A percentile compares a stretch with the other conserved stretches of the same genome.
phyloP scores from a whole-genome alignment of 2,888 invertebrate species.

The Bombylius major region DNA sequence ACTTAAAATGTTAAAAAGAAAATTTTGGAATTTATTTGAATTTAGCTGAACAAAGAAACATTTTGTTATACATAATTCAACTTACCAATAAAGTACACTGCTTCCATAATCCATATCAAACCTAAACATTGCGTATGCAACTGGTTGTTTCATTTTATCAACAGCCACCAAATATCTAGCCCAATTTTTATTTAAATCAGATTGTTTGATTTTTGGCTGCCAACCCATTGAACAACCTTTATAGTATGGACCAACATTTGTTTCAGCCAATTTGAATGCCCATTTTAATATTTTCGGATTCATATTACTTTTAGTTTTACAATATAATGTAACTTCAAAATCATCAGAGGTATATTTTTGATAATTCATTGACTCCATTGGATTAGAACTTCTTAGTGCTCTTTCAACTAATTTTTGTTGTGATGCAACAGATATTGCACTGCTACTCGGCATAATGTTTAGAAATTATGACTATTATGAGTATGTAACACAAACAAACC shows the following conservation, averaged over 20 bases:
- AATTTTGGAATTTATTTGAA: not conserved
- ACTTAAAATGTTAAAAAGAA: slow-evolving; percentile 36
- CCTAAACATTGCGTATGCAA: slow-evolving; percentile 63
- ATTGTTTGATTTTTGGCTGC: slow-evolving; percentile 48
- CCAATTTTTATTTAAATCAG: slow-evolving; percentile 49
- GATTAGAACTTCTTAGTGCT: slow-evolving; percentile 29
- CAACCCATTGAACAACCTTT: slow-evolving; percentile 43
- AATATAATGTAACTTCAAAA: slow-evolving; percentile 20
- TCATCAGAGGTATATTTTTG: slow-evolving; percentile 18
- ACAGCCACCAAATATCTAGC: slow-evolving; percentile 51
- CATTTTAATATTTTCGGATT: slow-evolving; percentile 30
- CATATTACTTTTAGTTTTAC: slow-evolving; percentile 28
- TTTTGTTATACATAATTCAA: not conserved
- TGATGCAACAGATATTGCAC: not conserved
- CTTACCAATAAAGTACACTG: slow-evolving; percentile 59
- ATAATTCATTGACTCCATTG: slow-evolving; percentile 25
- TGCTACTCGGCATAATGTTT: not conserved
- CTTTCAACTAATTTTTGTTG: slow-evolving; percentile 31
- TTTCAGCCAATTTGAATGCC: slow-evolving; percentile 35
- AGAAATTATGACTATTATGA: too few species aligned
- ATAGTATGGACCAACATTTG: slow-evolving; percentile 31
- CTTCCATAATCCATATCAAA: slow-evolving; percentile 58
- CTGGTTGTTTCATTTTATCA: slow-evolving; percentile 33
- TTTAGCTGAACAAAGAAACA: too few species aligned
- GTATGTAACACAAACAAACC: too few species aligned